Base-by-base conservation (phyloP, 2,797 vertebrate species). In the Esox lucius region DNA sequence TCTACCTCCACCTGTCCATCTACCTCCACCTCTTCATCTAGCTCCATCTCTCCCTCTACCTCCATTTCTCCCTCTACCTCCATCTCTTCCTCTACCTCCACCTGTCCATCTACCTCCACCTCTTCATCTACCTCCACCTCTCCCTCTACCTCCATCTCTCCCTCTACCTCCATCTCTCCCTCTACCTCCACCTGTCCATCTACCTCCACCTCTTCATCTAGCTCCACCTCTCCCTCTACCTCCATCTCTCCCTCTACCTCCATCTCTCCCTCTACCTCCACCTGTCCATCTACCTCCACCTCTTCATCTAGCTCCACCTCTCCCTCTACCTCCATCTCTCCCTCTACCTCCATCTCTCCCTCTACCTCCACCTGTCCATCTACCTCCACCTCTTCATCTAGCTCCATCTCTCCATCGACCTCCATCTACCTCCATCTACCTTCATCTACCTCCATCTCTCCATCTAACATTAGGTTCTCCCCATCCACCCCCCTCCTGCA, bases 401-500 rank as follows among this genome's bases (percentile, higher is more conserved):
- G 4, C 48, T 5, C 48, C 4, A 48, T 49, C 16, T 62, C n/a
- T 26, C 5, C 13, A 2, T 12, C 59, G 26, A 59, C 2, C 59
- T 62, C 59, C 26, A 12, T 66, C 28, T 35, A 28, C 15, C 28
- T 66, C 15, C 16, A 1, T 46, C 53, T 17, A 3, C 16, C 53
- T n/a, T 15, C 4, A 17, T 19, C 5, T 2, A 16, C n/a, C 53
- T n/a, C 53, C 64, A 15, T 24, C n/a, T 26, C 59, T 24, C n/a
- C 9, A 0, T 67, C 6, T 48, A n/a, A 0, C 68, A 1, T 61
- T 24, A n/a, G n/a, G 49, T n/a, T 17, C 8, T 73, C 85, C 1
- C 89, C 88, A 0, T 76, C 88, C 4, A 79, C 91, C 83, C 46
- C 35, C 9, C 15, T 70, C 56, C 42, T 61, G 31, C 84, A 95